Evolutionary conservation across 2,113 vertebrate genomes (phyloP).

Genomic region (Pungitius pungitius): DNA sequence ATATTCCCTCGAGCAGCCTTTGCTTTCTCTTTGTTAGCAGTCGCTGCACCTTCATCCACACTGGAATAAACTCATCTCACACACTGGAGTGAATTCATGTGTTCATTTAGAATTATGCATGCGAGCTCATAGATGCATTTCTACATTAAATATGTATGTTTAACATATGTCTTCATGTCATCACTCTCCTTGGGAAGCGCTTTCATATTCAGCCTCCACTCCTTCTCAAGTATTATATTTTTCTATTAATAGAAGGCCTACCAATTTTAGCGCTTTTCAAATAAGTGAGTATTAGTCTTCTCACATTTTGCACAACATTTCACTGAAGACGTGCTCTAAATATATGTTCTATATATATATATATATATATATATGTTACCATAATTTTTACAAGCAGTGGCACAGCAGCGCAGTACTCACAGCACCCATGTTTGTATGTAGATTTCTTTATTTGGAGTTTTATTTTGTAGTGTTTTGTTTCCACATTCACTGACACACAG

Average conservation of each 20-base stretch:
- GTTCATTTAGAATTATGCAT: slow-evolving; percentile 35
- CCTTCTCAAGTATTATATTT: not conserved
- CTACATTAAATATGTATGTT: slow-evolving; percentile 22
- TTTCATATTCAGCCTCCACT: slow-evolving; percentile 7
- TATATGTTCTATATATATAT: too few species aligned
- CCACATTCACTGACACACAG: not conserved
- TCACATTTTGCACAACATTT: not conserved
- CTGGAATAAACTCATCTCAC: slow-evolving; percentile 6
- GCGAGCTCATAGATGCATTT: slow-evolving; percentile 16
- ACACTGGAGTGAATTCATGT: slow-evolving; percentile 22
- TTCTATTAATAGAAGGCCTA: not conserved
- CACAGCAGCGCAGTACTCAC: not conserved
- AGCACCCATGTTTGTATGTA: not conserved
- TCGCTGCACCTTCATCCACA: slow-evolving; percentile 14
- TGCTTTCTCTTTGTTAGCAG: slow-evolving; percentile 42
- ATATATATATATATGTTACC: slow-evolving; percentile 4
- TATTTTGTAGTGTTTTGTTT: slow-evolving; percentile 2
- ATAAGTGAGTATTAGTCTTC: slow-evolving; percentile 4
- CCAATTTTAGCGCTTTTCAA: not conserved
- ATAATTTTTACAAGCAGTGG: slow-evolving; percentile 13
- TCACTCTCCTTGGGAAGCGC: not conserved
- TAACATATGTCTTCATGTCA: slow-evolving; percentile 12
- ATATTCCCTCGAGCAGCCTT: slow-evolving; percentile 36
- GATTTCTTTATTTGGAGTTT: not conserved
- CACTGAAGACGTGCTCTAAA: slow-evolving; percentile 6